Evolutionary conservation across 2,888 invertebrate species (phyloP).

Genomic region (Philhelius pedissequus): DNA sequence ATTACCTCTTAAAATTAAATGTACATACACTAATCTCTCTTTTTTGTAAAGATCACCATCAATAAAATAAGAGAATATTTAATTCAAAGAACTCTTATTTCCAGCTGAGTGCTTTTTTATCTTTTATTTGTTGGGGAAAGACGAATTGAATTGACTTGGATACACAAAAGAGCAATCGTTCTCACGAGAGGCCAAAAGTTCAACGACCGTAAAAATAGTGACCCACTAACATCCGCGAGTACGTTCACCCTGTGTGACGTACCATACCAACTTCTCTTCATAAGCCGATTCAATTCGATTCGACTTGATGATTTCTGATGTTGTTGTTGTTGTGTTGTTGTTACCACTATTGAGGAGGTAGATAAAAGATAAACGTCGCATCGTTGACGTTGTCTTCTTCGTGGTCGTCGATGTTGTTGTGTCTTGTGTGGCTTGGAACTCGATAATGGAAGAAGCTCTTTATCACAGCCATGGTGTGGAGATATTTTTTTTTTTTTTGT

Average conservation of each 20-base stretch:
- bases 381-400: conserved; percentile 13
- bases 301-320: conserved; percentile 39
- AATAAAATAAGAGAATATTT: too few relatives aligned
- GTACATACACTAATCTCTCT: too few relatives aligned
- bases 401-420: conserved; percentile 17
- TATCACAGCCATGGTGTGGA: conserved; percentile 35
- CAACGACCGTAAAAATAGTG: conserved; percentile 79
- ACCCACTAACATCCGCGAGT: conserved; percentile 80
- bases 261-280: conserved; percentile 71
- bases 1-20: too few relatives aligned
- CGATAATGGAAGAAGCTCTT: conserved; percentile 70
- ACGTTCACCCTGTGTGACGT: conserved; percentile 79
- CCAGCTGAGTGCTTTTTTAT: not conserved
- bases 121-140: too few relatives aligned
- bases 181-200: conserved; percentile 78
- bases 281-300: conserved; percentile 21
- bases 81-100: too few relatives aligned
- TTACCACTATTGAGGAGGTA: not conserved
- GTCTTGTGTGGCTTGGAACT: conserved; percentile 32
- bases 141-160: conserved; percentile 8
- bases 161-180: conserved; percentile 51
- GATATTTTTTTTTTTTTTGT: not conserved
- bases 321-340: not conserved
- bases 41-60: too few relatives aligned
- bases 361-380: conserved; percentile 23